Conservation (phyloP, 2,113 vertebrate species). For the Rhinoderma darwinii region DNA sequence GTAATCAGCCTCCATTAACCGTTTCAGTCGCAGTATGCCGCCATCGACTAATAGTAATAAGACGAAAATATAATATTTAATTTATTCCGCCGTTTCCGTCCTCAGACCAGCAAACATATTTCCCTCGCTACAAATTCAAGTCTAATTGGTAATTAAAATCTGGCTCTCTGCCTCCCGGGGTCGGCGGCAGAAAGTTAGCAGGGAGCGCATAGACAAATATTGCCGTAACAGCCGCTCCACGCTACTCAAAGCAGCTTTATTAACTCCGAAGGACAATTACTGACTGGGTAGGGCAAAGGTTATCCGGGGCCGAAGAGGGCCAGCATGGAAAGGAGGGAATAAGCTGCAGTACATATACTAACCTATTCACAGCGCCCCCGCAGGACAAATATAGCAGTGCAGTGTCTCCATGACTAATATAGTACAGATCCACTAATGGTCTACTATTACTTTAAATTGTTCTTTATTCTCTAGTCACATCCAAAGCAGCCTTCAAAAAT, state of each 20-base stretch:
- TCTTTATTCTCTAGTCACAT: too few relatives aligned
- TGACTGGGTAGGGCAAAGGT: background rate
- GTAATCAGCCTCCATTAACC: background rate
- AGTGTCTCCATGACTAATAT: too few relatives aligned
- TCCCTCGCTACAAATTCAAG: background rate
- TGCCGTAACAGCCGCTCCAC: background rate
- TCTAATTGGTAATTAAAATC: constrained; percentile 29
- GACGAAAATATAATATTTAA: background rate
- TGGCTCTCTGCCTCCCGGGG: constrained; percentile 13
- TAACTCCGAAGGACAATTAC: background rate
- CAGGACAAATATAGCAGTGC: too few relatives aligned
- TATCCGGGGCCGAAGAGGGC: background rate
- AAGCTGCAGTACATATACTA: background rate
- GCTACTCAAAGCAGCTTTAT: background rate
- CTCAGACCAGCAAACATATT: background rate
- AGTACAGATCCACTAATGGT: too few relatives aligned
- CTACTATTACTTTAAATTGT: too few relatives aligned
- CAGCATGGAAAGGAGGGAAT: background rate
- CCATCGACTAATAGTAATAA: background rate
- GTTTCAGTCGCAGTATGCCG: background rate
- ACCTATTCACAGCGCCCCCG: too few relatives aligned
- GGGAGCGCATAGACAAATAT: background rate
- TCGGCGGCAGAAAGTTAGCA: background rate
- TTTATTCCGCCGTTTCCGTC: background rate
- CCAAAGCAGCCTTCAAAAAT: too few relatives aligned